Base-by-base conservation (phyloP, 2,797 vertebrate genomes). In the Oreochromis grahami region DNA sequence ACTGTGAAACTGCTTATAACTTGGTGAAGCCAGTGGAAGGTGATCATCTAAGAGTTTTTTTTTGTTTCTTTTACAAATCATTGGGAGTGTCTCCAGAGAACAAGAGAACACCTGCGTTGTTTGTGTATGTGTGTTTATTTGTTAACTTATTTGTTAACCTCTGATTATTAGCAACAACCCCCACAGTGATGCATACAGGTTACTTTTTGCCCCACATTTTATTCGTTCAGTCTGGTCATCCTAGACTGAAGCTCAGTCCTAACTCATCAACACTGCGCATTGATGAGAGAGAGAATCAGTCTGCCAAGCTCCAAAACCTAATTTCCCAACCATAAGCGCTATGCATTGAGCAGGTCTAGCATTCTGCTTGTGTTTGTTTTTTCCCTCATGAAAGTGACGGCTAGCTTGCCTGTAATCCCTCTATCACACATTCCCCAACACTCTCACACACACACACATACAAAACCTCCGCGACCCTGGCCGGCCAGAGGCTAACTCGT, bases 371-470 rank as follows among this genome's bases (percentile, higher is more conserved):
- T 89, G 80, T 90, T 89, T 87, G 83, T 91, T 88, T 74, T 87
- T 87, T 82, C 63, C 79, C 58, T 86, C 15, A 19, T 81, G 65
- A 92, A 90, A 83, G 74, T 8, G 2, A 60, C 11, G 29, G 76
- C 80, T 76, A 89, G 80, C 36, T 85, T 0, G 48, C 82, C 79
- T 87, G 82, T 86, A 90, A 87, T 89, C 83, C 82, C 70, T 90
- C 76, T 79, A 92, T 91, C 55, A 85, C 84, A 91, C 84, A 88
- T 92, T 89, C 80, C 72, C 77, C 72, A 87, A 92, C 84, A 85
- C 87, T 29, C 84, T 77, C 72, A 82, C 65, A 78, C 36, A 0
- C 56, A 32, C 60, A 24, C 65, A 77, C 58, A 58, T 15, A 83
- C 55, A 90, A 58, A 86, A 80, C 86, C 82, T 84, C 78, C 4